Percentiles rank a stretch among this genome's conserved stretches.
Conservation (phyloP, 1,140 invertebrate genomes). For the Drosophila funebris region DNA sequence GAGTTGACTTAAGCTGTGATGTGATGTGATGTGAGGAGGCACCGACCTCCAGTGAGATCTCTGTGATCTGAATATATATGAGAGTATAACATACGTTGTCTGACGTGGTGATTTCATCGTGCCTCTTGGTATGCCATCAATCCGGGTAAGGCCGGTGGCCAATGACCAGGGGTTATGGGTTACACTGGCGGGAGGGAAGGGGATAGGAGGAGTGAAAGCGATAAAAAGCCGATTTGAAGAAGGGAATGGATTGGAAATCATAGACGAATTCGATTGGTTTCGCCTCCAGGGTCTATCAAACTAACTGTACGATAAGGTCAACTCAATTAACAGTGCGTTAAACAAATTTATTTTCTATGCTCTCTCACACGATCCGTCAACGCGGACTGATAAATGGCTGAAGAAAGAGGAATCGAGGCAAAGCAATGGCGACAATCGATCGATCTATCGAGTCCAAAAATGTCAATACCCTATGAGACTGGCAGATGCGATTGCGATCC, state of each 20-base stretch:
- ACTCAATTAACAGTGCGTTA: constrained; percentile 61
- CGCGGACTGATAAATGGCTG: constrained; percentile 38
- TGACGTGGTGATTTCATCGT: constrained; percentile 34
- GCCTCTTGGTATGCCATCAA: constrained; percentile 28
- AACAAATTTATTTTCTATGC: constrained; percentile 44
- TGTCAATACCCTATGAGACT: constrained; percentile 13
- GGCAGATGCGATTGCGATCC: constrained; percentile 21
- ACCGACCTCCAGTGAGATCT: constrained; percentile 35
- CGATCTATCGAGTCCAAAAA: neutral
- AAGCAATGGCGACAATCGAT: constrained; percentile 27
- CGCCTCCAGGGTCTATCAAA: neutral
- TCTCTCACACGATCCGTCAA: constrained; percentile 40
- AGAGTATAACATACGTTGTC: neutral
- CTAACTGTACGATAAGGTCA: constrained; percentile 51
- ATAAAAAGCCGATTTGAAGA: constrained; percentile 17
- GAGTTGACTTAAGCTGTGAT: constrained; percentile 14
- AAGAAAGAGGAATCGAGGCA: neutral
- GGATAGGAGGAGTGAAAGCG: constrained; percentile 50
- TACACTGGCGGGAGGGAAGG: neutral
- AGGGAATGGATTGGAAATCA: constrained; percentile 6
- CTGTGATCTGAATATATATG: constrained; percentile 27
- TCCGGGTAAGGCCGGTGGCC: constrained; percentile 26
- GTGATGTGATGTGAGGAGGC: constrained; percentile 18
- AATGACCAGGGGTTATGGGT: constrained; percentile 5
- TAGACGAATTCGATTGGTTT: constrained; percentile 35